Percentiles rank a stretch among this genome's conserved stretches.
Evolutionary conservation across 2,797 vertebrate species (phyloP).

Genomic region (Urocyon cinereoargenteus): DNA sequence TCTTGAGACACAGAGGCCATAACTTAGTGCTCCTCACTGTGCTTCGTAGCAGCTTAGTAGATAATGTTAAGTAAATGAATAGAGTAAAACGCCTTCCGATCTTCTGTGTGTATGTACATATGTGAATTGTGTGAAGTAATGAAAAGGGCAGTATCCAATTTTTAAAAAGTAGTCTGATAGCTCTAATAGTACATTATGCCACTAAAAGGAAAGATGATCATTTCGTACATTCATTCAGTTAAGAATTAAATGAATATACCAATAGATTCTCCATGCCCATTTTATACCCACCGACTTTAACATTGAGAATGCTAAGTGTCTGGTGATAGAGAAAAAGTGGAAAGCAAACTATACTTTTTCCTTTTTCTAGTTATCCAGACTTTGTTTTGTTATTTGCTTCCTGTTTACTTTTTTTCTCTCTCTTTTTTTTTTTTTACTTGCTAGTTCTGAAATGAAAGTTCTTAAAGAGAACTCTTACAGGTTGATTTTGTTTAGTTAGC

Average conservation of each 20-base stretch:
- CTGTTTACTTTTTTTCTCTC: constrained; percentile 14
- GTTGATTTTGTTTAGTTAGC: constrained; percentile 51
- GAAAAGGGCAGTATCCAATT: background rate
- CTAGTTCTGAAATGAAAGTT: constrained; percentile 54
- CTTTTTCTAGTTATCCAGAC: constrained; percentile 64
- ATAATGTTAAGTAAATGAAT: background rate
- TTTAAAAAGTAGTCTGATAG: background rate
- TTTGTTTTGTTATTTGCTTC: constrained; percentile 1
- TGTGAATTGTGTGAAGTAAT: constrained; percentile 3
- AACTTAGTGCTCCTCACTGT: background rate
- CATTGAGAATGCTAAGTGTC: background rate
- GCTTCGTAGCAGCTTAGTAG: background rate
- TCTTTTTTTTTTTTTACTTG: constrained; percentile 57
- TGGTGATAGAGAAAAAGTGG: background rate
- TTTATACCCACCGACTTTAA: background rate
- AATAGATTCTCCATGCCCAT: background rate
- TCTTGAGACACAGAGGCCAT: background rate
- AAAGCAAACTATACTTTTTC: background rate
- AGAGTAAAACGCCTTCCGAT: background rate
- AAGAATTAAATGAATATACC: background rate
- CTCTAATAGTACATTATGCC: background rate
- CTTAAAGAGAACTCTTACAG: constrained; percentile 59
- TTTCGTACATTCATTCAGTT: background rate
- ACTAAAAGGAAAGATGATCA: background rate
- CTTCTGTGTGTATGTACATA: background rate